Base-by-base conservation (phyloP, 2,113 vertebrate species). In the Sander vitreus region DNA sequence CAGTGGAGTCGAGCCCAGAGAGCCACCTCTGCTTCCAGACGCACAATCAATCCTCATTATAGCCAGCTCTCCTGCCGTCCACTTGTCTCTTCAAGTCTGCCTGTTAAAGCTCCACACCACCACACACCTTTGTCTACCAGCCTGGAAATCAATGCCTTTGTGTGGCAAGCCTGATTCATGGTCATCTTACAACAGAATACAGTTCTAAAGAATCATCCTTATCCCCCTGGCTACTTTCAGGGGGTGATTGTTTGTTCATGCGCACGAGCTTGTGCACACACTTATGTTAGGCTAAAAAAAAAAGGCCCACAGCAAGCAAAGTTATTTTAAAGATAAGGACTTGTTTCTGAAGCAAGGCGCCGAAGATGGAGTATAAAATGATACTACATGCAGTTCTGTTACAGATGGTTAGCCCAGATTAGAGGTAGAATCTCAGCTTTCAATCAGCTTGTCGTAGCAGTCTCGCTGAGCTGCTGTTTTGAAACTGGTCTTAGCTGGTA, bases 31-130 rank as follows among this genome's bases (percentile, higher is more conserved):
- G 74, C 91, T 83, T 80, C 85, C 84, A 92, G 88, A 92, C 81
- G 65, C 80, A 88, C 89, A 80, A 90, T 92, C 92, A 87, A 88
- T 92, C 91, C 90, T 94, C 87, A 90, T 93, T 93, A 92, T 81
- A 69, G 75, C 80, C 25, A 30, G 55, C 78, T 85, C 76, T 69
- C 67, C 81, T 71, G 78, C 78, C 80, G 77, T 84, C 74, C 33
- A 21, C 69, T 70, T 62, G 53, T 62, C 81, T 80, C 73, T 67
- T 83, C 53, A 73, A 21, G 27, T 90, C 82, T 80, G 85, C 80
- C 65, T 53, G 63, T 87, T 80, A 85, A 84, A 88, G 70, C 76
- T 59, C 62, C 16, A 73, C 59, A 16, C 60, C 45, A 11, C 59
- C 65, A 2, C 27, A 57, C 79, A 75, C 86, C 76, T 84, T 70